Evolutionary conservation across 1,140 invertebrate genomes (phyloP).

Genomic region (Monomorium pharaonis): DNA sequence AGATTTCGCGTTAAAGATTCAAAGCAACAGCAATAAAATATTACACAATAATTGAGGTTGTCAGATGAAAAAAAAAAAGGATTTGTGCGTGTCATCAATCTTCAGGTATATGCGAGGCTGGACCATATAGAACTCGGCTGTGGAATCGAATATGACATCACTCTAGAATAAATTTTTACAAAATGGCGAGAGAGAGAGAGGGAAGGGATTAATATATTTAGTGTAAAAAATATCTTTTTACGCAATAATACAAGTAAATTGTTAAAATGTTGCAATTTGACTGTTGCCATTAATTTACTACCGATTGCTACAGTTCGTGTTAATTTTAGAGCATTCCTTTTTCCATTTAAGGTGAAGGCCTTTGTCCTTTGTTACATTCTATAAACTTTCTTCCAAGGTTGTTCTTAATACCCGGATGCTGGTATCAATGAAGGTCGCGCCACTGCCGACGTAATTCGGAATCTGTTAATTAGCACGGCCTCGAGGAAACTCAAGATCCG

Average conservation of each 20-base stretch:
- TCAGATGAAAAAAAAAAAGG: constrained; percentile 29
- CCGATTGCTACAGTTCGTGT: neutral
- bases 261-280: neutral
- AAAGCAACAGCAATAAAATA: constrained; percentile 53
- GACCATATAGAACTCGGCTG: neutral
- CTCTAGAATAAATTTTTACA: constrained; percentile 8
- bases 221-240: neutral
- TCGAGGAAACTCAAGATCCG: constrained; percentile 43
- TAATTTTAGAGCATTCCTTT: neutral
- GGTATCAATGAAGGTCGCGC: constrained; percentile 11
- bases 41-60: constrained; percentile 40
- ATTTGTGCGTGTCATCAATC: constrained; percentile 36
- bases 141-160: constrained; percentile 5
- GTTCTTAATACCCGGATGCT: neutral
- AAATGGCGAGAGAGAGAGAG: neutral
- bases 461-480: constrained; percentile 44
- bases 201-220: neutral
- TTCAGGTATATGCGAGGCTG: neutral
- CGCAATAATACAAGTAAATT: neutral
- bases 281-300: neutral
- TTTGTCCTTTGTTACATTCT: neutral
- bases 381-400: neutral
- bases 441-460: neutral
- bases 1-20: constrained; percentile 53
- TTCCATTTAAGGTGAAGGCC: neutral